Base-by-base conservation (phyloP, 2,888 invertebrate species). In the Melanargia galathea region DNA sequence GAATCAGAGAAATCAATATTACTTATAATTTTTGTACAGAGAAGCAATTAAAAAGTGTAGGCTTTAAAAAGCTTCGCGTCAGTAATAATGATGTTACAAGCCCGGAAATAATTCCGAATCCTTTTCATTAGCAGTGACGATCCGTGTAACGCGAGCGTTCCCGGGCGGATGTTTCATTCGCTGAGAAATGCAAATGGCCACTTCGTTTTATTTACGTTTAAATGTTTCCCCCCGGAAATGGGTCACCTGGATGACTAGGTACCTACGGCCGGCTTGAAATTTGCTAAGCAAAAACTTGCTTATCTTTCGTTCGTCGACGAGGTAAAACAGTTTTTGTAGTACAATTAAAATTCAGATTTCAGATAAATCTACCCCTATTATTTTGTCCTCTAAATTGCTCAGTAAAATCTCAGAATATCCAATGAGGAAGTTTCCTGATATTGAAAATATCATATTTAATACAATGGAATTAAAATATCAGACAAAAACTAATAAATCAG, bases 161-260 rank as follows among this genome's bases (percentile, higher is more conserved):
- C 48, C 24, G 13, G 24, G 51, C 10, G 16, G 18, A 30, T 16
- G 51, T 51, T 33, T 30, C 51, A 40, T 56, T 56, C 38, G 1
- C 40, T 16, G 43, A n/a, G 57, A 33, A 57, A 57, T 57, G 57
- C 30, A 45, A 45, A 56, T 45, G 26, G 45, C 33, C 13, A 30
- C 46, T 57, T 57, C 45, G 22, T 30, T 30, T 38, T 38, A 38
- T 30, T 57, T 56, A 56, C 56, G 56, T 16, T 26, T 56, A 43
- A 55, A 55, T 24, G 43, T 57, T 55, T 57, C 24, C 13, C 24
- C 13, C 16, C 18, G 26, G 43, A 46, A 57, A 46, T 30, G 20
- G 57, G 57, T 57, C 57, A 57, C 57, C 57, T 57, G 57, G 45
- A 55, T 20, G 45, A 20, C 24, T n/a, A n/a, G n/a, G n/a, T n/a